Conservation (phyloP, 2,888 invertebrate genomes). For the Pseudanteris insignis region DNA sequence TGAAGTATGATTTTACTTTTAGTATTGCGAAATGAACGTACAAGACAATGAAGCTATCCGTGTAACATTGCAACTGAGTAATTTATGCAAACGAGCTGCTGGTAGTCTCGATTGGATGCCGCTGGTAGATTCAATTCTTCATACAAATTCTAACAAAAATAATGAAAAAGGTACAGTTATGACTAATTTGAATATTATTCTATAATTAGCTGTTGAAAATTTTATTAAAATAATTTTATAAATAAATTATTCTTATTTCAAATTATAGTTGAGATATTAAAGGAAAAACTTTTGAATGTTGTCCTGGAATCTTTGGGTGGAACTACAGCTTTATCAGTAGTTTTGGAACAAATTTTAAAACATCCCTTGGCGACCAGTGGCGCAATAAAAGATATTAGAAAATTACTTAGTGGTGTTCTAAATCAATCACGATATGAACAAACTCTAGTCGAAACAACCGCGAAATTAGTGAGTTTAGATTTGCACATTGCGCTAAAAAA, state of each 20-base stretch:
- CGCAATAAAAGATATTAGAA: conserved; percentile 73
- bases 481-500: conserved; percentile 69
- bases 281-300: conserved; percentile 60
- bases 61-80: conserved; percentile 56
- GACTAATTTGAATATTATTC: no score
- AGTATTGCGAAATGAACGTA: conserved; percentile 37
- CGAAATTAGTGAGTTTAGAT: conserved; percentile 75
- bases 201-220: neutral
- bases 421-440: conserved; percentile 81
- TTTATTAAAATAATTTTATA: neutral
- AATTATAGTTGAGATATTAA: conserved; percentile 54
- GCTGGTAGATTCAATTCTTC: conserved; percentile 60
- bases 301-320: conserved; percentile 62
- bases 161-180: conserved; percentile 50
- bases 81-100: conserved; percentile 61
- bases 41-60: conserved; percentile 54
- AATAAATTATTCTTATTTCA: neutral
- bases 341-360: conserved; percentile 71
- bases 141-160: conserved; percentile 52
- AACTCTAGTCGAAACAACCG: conserved; percentile 75
- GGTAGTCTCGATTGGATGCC: conserved; percentile 64
- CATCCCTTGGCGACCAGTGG: conserved; percentile 67
- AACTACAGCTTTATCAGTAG: conserved; percentile 68
- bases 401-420: conserved; percentile 74
- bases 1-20: conserved; percentile 6